A percentile compares a stretch with the other conserved stretches of the same genome.
Conservation (phyloP, 1,140 invertebrate species). For the Aphelenchoides avenae region DNA sequence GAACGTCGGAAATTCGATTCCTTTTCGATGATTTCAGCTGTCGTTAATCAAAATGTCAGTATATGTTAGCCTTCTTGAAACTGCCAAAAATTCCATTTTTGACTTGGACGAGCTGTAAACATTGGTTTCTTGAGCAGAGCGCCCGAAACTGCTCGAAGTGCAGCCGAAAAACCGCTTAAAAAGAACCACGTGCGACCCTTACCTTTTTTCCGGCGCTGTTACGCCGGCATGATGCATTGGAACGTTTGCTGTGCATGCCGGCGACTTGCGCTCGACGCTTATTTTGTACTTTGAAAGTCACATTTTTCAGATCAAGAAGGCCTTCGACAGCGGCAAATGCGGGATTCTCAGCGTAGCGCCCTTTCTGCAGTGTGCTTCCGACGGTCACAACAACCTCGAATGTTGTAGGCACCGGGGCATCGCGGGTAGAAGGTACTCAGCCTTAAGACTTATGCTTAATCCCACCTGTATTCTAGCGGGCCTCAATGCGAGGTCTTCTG, state of each 20-base stretch:
- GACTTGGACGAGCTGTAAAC: no score
- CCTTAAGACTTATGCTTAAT: constrained; percentile 1
- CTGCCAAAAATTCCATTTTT: no score
- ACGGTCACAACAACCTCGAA: constrained; percentile 34
- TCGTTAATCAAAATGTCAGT: no score
- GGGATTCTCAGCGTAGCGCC: constrained; percentile 45
- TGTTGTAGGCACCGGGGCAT: constrained; percentile 36
- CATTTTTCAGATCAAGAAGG: constrained; percentile 37
- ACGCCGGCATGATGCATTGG: background rate
- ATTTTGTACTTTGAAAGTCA: background rate
- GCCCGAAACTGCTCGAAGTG: no score
- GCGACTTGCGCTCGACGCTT: background rate
- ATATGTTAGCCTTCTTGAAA: no score
- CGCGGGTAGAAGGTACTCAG: constrained; percentile 27
- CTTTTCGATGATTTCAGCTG: constrained; percentile 4
- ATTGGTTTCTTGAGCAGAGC: no score
- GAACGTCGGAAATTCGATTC: background rate
- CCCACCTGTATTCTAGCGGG: constrained; percentile 31
- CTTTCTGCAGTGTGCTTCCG: constrained; percentile 41
- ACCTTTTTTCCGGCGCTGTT: background rate
- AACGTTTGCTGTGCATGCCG: no score
- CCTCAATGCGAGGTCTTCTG: constrained; percentile 44
- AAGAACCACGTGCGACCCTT: no score
- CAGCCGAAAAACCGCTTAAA: no score
- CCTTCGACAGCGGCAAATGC: constrained; percentile 43